phyloP scores from a whole-genome alignment of 2,888 invertebrate species.

The Pseudococcus longispinus region DNA sequence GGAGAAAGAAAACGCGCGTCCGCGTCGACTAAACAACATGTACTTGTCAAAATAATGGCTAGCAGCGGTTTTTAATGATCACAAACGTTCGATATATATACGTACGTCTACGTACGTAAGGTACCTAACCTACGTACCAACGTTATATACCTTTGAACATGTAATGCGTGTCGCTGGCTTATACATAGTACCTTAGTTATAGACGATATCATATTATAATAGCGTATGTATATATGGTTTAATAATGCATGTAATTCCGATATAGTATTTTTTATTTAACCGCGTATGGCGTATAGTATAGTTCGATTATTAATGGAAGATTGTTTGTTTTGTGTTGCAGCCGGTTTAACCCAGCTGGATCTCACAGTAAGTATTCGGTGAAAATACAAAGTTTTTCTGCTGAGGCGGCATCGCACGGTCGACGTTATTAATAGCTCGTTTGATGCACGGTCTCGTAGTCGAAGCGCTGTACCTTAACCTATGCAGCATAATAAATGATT shows the following conservation, averaged over 20 bases:
- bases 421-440: not conserved
- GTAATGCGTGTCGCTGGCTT: not conserved
- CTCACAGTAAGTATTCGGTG: conserved; percentile 53
- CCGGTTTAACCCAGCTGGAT: conserved; percentile 54
- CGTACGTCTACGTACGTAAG: not conserved
- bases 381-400: conserved; percentile 31
- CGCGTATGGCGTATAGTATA: not conserved
- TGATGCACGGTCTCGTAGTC: not conserved
- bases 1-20: not conserved
- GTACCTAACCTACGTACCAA: not conserved
- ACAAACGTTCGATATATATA: conserved; percentile 6
- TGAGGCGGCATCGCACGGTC: not conserved
- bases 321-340: conserved; percentile 52
- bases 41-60: conserved; percentile 29
- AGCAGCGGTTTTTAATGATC: conserved; percentile 28
- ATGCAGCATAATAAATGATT: not conserved
- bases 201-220: not conserved
- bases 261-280: not conserved
- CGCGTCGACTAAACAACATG: conserved; percentile 1
- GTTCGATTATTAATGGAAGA: conserved; percentile 44
- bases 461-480: not conserved
- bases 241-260: conserved; percentile 10
- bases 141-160: not conserved
- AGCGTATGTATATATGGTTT: not conserved
- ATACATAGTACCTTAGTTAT: not conserved